Evolutionary conservation across 2,888 invertebrate genomes (phyloP).

Genomic region (Apomyelois bistriatella): DNA sequence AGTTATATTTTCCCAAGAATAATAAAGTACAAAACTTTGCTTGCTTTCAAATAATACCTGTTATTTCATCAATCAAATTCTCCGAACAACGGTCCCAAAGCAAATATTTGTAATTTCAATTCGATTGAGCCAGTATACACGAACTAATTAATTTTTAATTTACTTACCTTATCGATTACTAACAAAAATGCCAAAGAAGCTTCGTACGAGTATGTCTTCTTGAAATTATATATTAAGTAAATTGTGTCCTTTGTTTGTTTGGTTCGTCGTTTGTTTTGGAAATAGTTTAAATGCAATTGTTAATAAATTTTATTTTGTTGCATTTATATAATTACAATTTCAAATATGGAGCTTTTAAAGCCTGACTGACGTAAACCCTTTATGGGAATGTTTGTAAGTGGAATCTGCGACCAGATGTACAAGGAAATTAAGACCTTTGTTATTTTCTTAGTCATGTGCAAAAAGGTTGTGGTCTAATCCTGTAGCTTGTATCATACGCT

Average conservation of each 20-base stretch:
- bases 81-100: slow-evolving; percentile 2
- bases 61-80: neutral
- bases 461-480: no score
- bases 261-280: neutral
- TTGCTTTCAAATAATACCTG: neutral
- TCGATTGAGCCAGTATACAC: slow-evolving; percentile 16
- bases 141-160: slow-evolving; percentile 22
- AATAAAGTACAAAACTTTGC: neutral
- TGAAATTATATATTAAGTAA: neutral
- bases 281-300: no score
- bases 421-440: no score
- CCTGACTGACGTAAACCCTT: no score
- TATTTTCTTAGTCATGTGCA: no score
- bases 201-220: neutral
- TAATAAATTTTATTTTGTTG: no score
- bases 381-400: no score
- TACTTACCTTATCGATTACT: slow-evolving; percentile 18
- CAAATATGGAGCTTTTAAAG: no score
- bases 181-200: slow-evolving; percentile 11
- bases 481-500: no score
- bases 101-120: slow-evolving; percentile 23
- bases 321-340: no score
- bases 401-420: no score
- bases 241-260: neutral
- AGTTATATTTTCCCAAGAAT: no score